A percentile compares a stretch with the other conserved stretches of the same genome.
These are phyloP conservation scores for Dendrophyllia cribrosa DNA, from an alignment of 64 coral and sea anemone genomes.

Conservation along the genomic window DNA sequence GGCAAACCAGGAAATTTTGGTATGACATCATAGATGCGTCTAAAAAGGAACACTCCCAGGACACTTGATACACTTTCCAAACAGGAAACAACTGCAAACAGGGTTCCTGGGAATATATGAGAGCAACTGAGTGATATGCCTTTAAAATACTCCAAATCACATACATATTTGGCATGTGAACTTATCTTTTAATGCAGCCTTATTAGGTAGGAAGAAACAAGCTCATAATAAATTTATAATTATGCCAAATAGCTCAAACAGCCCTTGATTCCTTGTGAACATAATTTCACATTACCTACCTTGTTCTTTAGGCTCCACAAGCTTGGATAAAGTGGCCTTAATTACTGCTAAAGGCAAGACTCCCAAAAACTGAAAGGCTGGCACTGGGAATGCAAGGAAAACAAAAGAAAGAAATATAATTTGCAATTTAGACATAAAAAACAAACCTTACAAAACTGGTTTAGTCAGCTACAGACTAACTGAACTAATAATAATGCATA, in stretches of 20 bases:
- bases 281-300: background rate
- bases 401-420: background rate
- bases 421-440: background rate
- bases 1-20: background rate
- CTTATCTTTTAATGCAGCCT: too few relatives aligned
- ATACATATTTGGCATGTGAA: too few relatives aligned
- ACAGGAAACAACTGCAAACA: conserved; percentile 46
- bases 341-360: conserved; percentile 34
- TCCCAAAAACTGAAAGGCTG: conserved; percentile 19
- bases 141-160: too few relatives aligned
- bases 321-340: conserved; percentile 24
- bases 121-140: too few relatives aligned
- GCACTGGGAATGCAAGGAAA: conserved; percentile 5
- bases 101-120: conserved; percentile 1
- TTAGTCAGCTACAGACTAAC: too few relatives aligned
- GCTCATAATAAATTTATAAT: too few relatives aligned
- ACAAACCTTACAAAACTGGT: background rate
- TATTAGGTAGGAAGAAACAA: too few relatives aligned
- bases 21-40: background rate
- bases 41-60: conserved; percentile 8
- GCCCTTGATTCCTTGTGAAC: too few relatives aligned
- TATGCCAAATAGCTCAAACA: too few relatives aligned
- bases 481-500: too few relatives aligned
- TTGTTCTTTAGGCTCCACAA: conserved; percentile 43
- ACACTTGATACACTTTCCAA: background rate